Percentiles rank a stretch among this genome's conserved stretches.
Conservation (phyloP, 37 sponge, comb jelly and placozoan genomes). For the Agelas oroides region DNA sequence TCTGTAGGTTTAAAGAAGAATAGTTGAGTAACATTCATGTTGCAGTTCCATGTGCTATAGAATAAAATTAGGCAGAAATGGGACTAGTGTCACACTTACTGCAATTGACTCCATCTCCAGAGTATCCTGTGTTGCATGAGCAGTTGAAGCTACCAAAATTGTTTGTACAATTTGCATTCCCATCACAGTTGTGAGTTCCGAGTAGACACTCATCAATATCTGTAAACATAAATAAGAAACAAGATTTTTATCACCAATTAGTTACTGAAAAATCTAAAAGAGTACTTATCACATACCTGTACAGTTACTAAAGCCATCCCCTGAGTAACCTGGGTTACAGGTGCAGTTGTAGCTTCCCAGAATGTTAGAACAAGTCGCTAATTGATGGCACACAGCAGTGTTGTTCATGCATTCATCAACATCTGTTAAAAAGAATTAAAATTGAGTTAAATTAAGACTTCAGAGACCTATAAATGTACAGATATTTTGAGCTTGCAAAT, state of each 20-base stretch:
- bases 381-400: neutral
- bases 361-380: constrained; percentile 24
- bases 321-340: constrained; percentile 6
- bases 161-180: constrained; percentile 22
- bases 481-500: no score
- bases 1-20: no score
- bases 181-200: neutral
- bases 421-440: constrained; percentile 25
- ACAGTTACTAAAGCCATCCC: neutral
- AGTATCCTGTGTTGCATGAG: constrained; percentile 37
- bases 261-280: neutral
- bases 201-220: neutral
- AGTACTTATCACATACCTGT: neutral
- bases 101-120: constrained; percentile 19
- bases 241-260: neutral
- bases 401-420: constrained; percentile 36
- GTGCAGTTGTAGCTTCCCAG: constrained; percentile 37
- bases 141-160: constrained; percentile 35
- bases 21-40: no score
- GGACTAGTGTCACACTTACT: neutral
- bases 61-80: neutral
- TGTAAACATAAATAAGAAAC: neutral
- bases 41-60: no score
- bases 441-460: no score
- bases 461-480: neutral